Evolutionary conservation across 2,797 vertebrate genomes (phyloP), one percentile per base, ranked within the genome.

Genomic region (Acomys russatus): DNA sequence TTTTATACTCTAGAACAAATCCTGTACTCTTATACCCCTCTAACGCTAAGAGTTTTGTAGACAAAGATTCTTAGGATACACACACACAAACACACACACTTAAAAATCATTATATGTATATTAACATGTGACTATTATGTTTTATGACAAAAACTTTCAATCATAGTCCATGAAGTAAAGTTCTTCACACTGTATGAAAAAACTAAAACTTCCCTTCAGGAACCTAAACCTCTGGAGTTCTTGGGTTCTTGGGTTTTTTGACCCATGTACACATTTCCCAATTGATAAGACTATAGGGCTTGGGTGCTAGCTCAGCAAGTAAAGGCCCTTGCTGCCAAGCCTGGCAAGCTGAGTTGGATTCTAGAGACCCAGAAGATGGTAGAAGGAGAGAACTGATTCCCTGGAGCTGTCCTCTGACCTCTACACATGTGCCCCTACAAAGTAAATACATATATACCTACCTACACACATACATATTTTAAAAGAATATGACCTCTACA

Each of bases 141-240:
- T 91, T 88, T 79, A 63, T 94, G 20, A 66, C 56, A 74, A 64
- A 88, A 73, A 73, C 54, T 90, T 94, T 88, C 2, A 85, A 92
- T 77, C 73, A 18, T 76, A 66, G 18, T 61, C 78, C 78, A 74
- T 84, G 25, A 88, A 79, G 9, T 23, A 63, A 78, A 59, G 86
- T 91, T 90, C 44, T 88, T 35, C 49, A 91, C 71, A 94, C 11
- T 54, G 23, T 92, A 33, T 49, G 28, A 54, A 92, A 94, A 95
- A n/a, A 14, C 4, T 25, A 30, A 74, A 6, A 71, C 33, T 84
- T 96, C 15, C 84, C 7, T 92, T 86, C 49, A 88, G 18, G 91
- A 28, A 25, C n/a, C 30, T 54, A 38, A 61, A 77, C 25, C 4
- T 78, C n/a, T n/a, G n/a, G n/a, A n/a, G n/a, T n/a, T n/a, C n/a